Evolutionary conservation across 2,888 invertebrate genomes (phyloP).

Genomic region (Zygogramma bicolorata): DNA sequence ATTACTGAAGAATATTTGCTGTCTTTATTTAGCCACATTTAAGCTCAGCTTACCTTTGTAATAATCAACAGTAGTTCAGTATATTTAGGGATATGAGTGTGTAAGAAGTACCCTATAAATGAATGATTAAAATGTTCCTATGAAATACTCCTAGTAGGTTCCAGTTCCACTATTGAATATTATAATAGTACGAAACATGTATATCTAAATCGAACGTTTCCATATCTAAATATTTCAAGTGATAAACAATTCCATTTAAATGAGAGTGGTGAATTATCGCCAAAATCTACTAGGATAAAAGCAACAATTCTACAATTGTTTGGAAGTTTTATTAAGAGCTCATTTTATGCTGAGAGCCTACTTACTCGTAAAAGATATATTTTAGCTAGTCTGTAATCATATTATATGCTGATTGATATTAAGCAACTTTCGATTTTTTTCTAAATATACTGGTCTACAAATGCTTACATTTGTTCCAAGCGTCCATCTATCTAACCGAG

Average conservation of each 20-base stretch:
- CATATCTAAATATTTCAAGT: conserved; percentile 22
- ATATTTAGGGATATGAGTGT: conserved; percentile 47
- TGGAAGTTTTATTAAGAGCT: conserved; percentile 21
- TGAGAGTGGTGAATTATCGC: not conserved
- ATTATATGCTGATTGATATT: conserved; percentile 12
- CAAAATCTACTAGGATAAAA: conserved; percentile 34
- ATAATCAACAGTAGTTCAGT: conserved; percentile 49
- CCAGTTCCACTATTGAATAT: conserved; percentile 15
- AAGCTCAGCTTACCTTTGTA: conserved; percentile 55
- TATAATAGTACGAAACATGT: conserved; percentile 28
- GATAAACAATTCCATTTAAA: not conserved
- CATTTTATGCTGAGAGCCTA: conserved; percentile 27
- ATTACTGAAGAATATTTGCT: conserved; percentile 49
- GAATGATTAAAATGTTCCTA: conserved; percentile 32
- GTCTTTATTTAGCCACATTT: conserved; percentile 56
- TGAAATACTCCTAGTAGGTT: conserved; percentile 37
- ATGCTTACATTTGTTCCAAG: conserved; percentile 65
- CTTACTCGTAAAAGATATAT: conserved; percentile 22
- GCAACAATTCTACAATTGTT: conserved; percentile 35
- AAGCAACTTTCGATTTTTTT: conserved; percentile 28
- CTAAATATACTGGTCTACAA: conserved; percentile 55
- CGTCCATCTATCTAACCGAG: conserved; percentile 62
- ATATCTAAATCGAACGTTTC: conserved; percentile 22
- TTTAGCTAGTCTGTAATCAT: conserved; percentile 37
- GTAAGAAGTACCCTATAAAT: conserved; percentile 40